phyloP scores from a whole-genome alignment of 2,113 vertebrate genomes.

The Poecilia latipinna region DNA sequence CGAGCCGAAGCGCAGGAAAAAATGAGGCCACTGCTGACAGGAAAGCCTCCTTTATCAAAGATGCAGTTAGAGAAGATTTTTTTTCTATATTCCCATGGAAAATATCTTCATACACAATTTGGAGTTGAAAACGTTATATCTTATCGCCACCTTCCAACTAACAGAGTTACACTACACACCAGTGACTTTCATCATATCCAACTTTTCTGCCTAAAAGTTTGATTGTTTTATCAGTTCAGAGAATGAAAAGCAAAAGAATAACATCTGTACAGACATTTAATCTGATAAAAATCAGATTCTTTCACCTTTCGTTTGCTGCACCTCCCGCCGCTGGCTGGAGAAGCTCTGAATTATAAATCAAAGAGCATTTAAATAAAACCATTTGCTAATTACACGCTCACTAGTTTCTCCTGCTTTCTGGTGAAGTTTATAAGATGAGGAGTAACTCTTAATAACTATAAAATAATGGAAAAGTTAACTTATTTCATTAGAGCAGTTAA shows the following conservation, averaged over 20 bases:
- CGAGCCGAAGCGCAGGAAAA: slow-evolving; percentile 54
- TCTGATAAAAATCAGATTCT: slow-evolving; percentile 62
- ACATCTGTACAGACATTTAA: slow-evolving; percentile 50
- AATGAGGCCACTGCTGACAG: slow-evolving; percentile 72
- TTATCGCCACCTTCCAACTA: not conserved
- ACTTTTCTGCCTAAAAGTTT: slow-evolving; percentile 46
- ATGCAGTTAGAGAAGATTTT: slow-evolving; percentile 51
- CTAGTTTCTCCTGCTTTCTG: slow-evolving; percentile 55
- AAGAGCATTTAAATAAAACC: slow-evolving; percentile 76
- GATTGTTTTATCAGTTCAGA: slow-evolving; percentile 31
- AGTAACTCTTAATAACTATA: slow-evolving; percentile 4
- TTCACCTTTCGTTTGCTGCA: slow-evolving; percentile 12
- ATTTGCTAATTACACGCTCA: slow-evolving; percentile 77
- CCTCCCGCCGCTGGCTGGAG: slow-evolving; percentile 64
- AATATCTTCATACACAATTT: slow-evolving; percentile 44
- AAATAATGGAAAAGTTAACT: not conserved
- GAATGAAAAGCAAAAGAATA: slow-evolving; percentile 7
- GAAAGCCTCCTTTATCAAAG: slow-evolving; percentile 65
- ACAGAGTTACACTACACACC: slow-evolving; percentile 14
- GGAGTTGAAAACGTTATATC: slow-evolving; percentile 14
- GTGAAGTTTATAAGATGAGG: slow-evolving; percentile 27
- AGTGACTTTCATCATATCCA: slow-evolving; percentile 36
- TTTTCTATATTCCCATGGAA: slow-evolving; percentile 54
- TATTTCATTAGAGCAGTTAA: not conserved
- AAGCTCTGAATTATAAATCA: slow-evolving; percentile 83